A percentile compares a stretch with the other conserved stretches of the same genome.
phyloP scores from a whole-genome alignment of 2,888 invertebrate genomes.

The Folsomia candida region DNA sequence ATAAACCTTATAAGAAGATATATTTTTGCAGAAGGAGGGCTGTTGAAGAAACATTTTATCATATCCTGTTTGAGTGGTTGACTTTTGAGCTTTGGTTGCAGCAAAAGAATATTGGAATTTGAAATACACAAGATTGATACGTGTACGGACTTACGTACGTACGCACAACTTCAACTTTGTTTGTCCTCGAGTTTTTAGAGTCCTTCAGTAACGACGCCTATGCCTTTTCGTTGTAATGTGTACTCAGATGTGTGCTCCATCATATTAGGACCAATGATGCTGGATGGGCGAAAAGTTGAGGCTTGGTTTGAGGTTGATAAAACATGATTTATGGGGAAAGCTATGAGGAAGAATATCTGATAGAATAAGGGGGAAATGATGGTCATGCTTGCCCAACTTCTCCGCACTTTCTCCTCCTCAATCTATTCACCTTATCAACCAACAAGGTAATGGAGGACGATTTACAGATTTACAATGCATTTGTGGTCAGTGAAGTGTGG shows the following conservation, averaged over 20 bases:
- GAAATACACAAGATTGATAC: not conserved
- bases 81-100: not conserved
- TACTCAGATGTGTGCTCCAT: no score
- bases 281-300: no score
- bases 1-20: no score
- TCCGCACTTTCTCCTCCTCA: slow-evolving; percentile 9
- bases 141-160: no score
- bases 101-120: not conserved
- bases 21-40: no score
- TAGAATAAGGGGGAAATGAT: slow-evolving; percentile 19
- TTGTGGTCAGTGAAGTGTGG: slow-evolving; percentile 14
- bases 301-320: slow-evolving; percentile 34
- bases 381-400: slow-evolving; percentile 14
- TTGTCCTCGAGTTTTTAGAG: not conserved
- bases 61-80: not conserved
- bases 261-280: no score
- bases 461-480: slow-evolving; percentile 9
- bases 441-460: not conserved
- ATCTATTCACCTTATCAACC: slow-evolving; percentile 19
- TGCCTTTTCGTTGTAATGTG: no score
- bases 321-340: slow-evolving; percentile 43
- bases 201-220: not conserved
- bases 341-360: slow-evolving; percentile 14
- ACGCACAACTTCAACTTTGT: not conserved
- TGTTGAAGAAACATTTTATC: no score